Evolutionary conservation across 2,888 invertebrate species (phyloP), one percentile per base, ranked within the genome.

Genomic region (Diplazon laetatorius): DNA sequence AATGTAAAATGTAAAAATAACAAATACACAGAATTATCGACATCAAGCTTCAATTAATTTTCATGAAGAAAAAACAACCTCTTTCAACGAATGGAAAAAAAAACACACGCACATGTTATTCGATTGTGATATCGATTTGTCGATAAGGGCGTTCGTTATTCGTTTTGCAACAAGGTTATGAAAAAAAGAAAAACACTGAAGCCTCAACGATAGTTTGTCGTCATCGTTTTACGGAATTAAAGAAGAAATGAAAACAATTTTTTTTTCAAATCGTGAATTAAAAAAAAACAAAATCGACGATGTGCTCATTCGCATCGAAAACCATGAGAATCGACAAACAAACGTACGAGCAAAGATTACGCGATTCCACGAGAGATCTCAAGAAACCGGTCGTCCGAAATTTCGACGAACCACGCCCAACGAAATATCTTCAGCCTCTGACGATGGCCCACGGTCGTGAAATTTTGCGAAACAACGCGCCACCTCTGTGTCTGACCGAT

Each of bases 281-380:
- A 62, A 30, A 30, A 30, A 82, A 84, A 42, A 82, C 85, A 78
- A 79, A 84, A 30, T 84, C 80, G 14, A 84, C 68, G 9, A 75
- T 81, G 72, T 73, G 72, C n/a, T 80, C 78, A 10, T 65, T 75
- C 18, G 69, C 63, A 4, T 71, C 78, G 48, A 73, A 76, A 65
- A 82, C 65, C 18, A 63, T 62, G 55, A 71, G 66, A 60, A 30
- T 39, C 12, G 37, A 57, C 16, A 57, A 50, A 14, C 72, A 60
- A 48, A 46, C 16, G 18, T 52, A 14, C 60, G 44, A 35, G 9
- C 62, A 37, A 44, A 8, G n/a, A 12, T 42, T 60, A 3, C 18
- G 42, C 3, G 30, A 52, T 4, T 9, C 18, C n/a, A 12, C 37
- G 20, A 55, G 48, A 57, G 20, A 35, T 55, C 9, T 62, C n/a